phyloP scores from a whole-genome alignment of 2,113 vertebrate species.

The Serilophus lunatus region DNA sequence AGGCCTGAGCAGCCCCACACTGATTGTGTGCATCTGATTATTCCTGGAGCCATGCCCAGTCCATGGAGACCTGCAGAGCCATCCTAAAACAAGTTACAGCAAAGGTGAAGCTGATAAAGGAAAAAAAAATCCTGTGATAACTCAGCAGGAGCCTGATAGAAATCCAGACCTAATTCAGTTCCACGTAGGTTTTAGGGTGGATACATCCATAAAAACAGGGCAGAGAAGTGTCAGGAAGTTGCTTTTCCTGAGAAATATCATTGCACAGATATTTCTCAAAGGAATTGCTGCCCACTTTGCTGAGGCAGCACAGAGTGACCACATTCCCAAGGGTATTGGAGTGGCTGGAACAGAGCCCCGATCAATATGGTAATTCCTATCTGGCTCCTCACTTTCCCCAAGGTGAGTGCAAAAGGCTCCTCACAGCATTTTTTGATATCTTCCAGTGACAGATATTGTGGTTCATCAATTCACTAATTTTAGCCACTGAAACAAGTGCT shows the following conservation, averaged over 20 bases:
- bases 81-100: not conserved
- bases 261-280: not conserved
- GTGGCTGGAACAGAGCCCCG: not conserved
- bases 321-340: not conserved
- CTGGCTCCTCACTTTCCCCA: not conserved
- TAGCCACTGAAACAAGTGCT: not conserved
- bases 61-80: not conserved
- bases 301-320: not conserved
- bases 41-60: not conserved
- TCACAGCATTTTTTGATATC: not conserved
- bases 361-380: conserved; percentile 6
- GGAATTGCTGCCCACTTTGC: not conserved
- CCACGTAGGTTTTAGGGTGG: not conserved
- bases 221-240: not conserved
- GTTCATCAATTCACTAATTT: not conserved
- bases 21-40: no score
- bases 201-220: not conserved
- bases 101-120: not conserved
- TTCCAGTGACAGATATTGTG: not conserved
- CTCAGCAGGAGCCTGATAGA: not conserved
- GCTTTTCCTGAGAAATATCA: not conserved
- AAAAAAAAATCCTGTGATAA: not conserved
- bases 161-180: no score
- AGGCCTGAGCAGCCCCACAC: no score
- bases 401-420: not conserved